Percentiles rank a stretch among this genome's conserved stretches.
Evolutionary conservation across 2,888 invertebrate genomes (phyloP).

Genomic region (Lacanobia oleracea): DNA sequence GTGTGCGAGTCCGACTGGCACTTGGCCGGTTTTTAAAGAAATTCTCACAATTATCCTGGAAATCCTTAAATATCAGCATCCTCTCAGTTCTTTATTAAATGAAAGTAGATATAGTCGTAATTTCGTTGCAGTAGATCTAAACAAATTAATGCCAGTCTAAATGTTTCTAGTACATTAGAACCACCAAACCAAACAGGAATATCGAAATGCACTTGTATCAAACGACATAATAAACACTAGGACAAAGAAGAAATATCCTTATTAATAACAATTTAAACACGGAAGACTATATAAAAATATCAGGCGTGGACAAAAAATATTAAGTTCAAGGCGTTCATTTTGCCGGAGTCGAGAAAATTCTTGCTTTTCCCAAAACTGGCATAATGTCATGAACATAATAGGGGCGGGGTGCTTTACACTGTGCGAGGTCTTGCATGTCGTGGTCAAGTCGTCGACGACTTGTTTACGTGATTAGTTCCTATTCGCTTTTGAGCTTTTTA

Average conservation of each 20-base stretch:
- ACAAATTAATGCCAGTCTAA: too few species aligned
- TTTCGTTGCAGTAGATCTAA: too few species aligned
- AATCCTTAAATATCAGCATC: too few species aligned
- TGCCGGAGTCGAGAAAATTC: constrained; percentile 73
- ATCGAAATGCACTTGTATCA: background rate
- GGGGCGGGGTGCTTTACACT: constrained; percentile 60
- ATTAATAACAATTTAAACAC: constrained; percentile 37
- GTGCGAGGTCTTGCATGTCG: constrained; percentile 47
- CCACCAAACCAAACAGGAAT: too few species aligned
- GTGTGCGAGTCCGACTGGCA: too few species aligned
- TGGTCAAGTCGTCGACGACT: constrained; percentile 37
- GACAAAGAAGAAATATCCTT: constrained; percentile 21
- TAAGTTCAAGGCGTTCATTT: constrained; percentile 78
- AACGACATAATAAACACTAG: background rate
- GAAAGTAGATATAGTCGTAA: too few species aligned
- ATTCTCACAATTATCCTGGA: too few species aligned
- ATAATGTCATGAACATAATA: constrained; percentile 83
- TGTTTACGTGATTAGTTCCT: background rate
- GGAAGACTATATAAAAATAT: constrained; percentile 58
- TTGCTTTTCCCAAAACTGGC: constrained; percentile 84
- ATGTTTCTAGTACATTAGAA: too few species aligned
- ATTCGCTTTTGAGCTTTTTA: background rate
- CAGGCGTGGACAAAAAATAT: constrained; percentile 63
- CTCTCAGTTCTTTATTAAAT: too few species aligned
- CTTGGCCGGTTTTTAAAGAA: too few species aligned